Base-by-base conservation (phyloP, 2,888 invertebrate genomes). In the Chloromyia formosa region DNA sequence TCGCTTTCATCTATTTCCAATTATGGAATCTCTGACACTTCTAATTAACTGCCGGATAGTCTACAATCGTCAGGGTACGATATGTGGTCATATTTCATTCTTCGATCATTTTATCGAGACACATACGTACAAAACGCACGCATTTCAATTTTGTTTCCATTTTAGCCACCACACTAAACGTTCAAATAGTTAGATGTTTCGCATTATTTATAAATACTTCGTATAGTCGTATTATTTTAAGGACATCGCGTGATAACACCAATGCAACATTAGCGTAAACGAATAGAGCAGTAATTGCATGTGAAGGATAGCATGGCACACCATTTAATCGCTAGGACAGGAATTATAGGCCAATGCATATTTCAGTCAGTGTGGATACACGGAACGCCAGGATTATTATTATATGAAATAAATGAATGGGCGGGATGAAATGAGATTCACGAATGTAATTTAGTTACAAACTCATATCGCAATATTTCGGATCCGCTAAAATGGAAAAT, bases 101-200 rank as follows among this genome's bases (percentile, higher is more conserved):
- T 35, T 40, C 58, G 58, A 56, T 56, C 71, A 71, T 71, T 71
- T 71, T 71, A 42, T 27, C 71, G 56, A n/a, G 58, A 71, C 56
- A 56, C 56, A 35, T 35, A 7, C 27, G 7, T 58, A 40, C 42
- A 56, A 71, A 58, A n/a, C n/a, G n/a, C n/a, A n/a, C 71, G 40
- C 56, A 56, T 71, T 71, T 71, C 71, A 71, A 71, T 71, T 71
- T 71, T 23, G 1, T 10, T 40, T 22, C 22, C 16, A 12, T 22
- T 45, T 45, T 10, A 22, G 49, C 22, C 49, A 5, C 27, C 49
- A 5, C 18, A 49, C 18, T 23, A 49, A 66, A 40, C 20, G 66
- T 22, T 12, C 45, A 49, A 66, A 40, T 49, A 45, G 20, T 66
- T 22, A 20, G 49, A 56, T 66, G 23, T 16, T 40, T 14, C 42